A percentile compares a stretch with the other conserved stretches of the same genome.
These are phyloP conservation scores for Cataglyphis altisquamis DNA, from an alignment of 2,888 invertebrate genomes.

Conservation along the genomic window DNA sequence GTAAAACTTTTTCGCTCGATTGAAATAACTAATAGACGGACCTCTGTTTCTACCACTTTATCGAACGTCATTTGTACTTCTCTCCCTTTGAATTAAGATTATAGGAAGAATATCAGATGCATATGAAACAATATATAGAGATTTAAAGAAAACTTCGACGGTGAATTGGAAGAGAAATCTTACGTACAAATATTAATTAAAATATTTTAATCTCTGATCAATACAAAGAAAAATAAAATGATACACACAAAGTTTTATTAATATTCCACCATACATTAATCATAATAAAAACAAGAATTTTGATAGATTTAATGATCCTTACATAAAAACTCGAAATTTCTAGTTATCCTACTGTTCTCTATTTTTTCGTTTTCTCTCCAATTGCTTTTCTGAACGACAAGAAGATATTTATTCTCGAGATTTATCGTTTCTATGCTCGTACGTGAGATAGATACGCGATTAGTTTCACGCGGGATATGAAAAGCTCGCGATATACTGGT, in stretches of 20 bases:
- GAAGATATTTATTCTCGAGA: constrained; percentile 33
- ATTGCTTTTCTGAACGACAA: not conserved
- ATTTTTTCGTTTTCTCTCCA: not conserved
- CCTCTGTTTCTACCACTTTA: constrained; percentile 1
- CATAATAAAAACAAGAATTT: not conserved
- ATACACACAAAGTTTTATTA: not conserved
- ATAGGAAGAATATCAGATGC: not conserved
- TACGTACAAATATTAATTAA: not conserved
- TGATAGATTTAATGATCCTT: not conserved
- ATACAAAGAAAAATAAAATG: not conserved
- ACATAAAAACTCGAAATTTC: not conserved
- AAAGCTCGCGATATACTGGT: constrained; percentile 22
- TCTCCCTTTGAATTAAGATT: not conserved
- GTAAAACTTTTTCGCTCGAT: constrained; percentile 28
- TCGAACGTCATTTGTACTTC: not conserved
- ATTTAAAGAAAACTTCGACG: not conserved
- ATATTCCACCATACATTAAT: not conserved
- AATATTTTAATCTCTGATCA: not conserved
- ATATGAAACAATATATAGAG: not conserved
- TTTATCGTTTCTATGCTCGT: constrained; percentile 51
- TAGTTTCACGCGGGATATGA: constrained; percentile 35
- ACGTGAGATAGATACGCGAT: constrained; percentile 38
- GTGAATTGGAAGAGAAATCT: not conserved
- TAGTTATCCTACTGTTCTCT: not conserved
- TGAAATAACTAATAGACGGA: constrained; percentile 5